Evolutionary conservation across 2,113 vertebrate species (phyloP), one percentile per base, ranked within the genome.

Genomic region (Tetraodon nigroviridis): DNA sequence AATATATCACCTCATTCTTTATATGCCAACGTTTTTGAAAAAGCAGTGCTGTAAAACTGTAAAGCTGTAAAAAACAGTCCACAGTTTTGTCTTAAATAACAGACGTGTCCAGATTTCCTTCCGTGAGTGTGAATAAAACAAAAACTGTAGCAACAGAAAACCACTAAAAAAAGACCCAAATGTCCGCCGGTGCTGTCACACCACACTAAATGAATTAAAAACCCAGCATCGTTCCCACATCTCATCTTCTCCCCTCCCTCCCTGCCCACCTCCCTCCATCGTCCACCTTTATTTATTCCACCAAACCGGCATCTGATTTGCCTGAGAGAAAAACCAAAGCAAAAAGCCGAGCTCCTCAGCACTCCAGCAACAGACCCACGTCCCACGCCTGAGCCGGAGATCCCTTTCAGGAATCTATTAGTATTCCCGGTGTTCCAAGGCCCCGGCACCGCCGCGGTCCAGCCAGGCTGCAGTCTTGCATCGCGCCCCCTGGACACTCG

Each of bases 141-240:
- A 37, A 37, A 11, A 37, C 32, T 37, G 32, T 37, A 12, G 32
- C 2, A 37, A 37, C 8, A 3, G 10, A 10, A 37, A 37, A 12
- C 32, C 32, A 37, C 10, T 4, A 37, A 37, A 37, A 2, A 37
- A 37, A 10, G 12, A 7, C 32, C 32, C 32, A 37, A 37, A 37
- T 37, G 8, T 37, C 32, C 10, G 32, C 12, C 32, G 10, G 32
- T 37, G 32, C 11, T 11, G 32, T 37, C 32, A 12, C 32, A 2
- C 11, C 11, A 12, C 32, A 37, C 32, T 12, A 11, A 37, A 12
- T 37, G 11, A 11, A 11, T 37, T 11, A 37, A 10, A 15, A 16
- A 13, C 21, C 37, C 67, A 75, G 65, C 59, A 37, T 59, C 54
- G 70, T 65, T 59, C 71, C 78, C 71, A 78, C 75, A 54, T 32